Conservation (phyloP, 2,888 invertebrate species). For the Baronia brevicornis region DNA sequence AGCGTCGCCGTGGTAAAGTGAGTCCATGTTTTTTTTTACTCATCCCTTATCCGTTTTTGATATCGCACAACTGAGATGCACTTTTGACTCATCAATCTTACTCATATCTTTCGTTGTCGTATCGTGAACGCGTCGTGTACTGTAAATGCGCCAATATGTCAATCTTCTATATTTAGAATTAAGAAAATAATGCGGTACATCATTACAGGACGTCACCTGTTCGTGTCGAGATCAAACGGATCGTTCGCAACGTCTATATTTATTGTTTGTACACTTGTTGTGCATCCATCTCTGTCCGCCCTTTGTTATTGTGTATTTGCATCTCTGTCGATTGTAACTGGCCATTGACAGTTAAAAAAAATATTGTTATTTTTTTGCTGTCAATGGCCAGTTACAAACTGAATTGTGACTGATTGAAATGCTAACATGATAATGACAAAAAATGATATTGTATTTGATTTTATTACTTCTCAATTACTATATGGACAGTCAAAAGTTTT, state of each 20-base stretch:
- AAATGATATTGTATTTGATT: too few species aligned
- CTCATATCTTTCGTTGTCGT: constrained; percentile 1
- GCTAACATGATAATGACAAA: too few species aligned
- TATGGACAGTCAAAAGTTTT: too few species aligned
- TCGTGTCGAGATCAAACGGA: constrained; percentile 18
- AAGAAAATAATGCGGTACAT: constrained; percentile 16
- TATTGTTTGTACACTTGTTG: constrained; percentile 15
- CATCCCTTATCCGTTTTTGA: too few species aligned
- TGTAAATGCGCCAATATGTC: constrained; percentile 10
- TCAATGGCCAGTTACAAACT: too few species aligned
- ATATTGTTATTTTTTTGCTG: too few species aligned
- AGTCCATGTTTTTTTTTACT: too few species aligned
- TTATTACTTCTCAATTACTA: too few species aligned
- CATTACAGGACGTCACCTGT: constrained; percentile 24
- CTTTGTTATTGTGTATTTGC: neutral
- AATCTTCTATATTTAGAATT: constrained; percentile 15
- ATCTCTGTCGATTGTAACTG: constrained; percentile 3
- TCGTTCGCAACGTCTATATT: constrained; percentile 16
- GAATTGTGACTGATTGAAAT: too few species aligned
- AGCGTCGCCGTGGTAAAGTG: too few species aligned
- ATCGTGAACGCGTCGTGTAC: constrained; percentile 7
- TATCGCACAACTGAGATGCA: neutral
- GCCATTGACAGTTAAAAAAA: constrained; percentile 1
- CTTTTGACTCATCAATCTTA: neutral
- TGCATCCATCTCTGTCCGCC: constrained; percentile 7